A percentile compares a stretch with the other conserved stretches of the same genome.
phyloP scores from a whole-genome alignment of 2,888 invertebrate species.

The Megaustenia siamemsis region DNA sequence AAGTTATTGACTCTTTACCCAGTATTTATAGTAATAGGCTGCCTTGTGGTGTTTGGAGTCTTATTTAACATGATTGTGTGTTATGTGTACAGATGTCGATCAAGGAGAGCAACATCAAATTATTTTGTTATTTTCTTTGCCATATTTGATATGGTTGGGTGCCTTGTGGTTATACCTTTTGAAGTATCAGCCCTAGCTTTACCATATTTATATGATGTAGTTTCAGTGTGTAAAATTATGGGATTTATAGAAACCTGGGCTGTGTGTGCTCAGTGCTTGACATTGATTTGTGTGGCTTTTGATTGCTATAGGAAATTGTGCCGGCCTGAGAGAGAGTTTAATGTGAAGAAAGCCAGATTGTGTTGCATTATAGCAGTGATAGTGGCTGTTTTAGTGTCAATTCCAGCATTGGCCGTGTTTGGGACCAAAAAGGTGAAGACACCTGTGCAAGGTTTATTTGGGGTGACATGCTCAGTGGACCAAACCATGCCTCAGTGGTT shows the following conservation, averaged over 20 bases:
- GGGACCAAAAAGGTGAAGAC: slow-evolving; percentile 63
- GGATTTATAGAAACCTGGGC: slow-evolving; percentile 67
- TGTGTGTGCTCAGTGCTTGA: slow-evolving; percentile 67
- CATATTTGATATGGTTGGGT: slow-evolving; percentile 67
- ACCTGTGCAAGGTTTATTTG: slow-evolving; percentile 54
- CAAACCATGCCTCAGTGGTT: slow-evolving; percentile 58
- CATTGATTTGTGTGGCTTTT: slow-evolving; percentile 69
- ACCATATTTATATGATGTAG: slow-evolving; percentile 64
- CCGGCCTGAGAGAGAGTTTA: slow-evolving; percentile 66
- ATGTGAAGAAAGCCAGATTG: slow-evolving; percentile 63
- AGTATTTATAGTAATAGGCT: slow-evolving; percentile 62
- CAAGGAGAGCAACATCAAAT: slow-evolving; percentile 68
- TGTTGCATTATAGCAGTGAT: slow-evolving; percentile 62
- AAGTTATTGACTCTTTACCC: slow-evolving; percentile 63
- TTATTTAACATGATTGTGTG: slow-evolving; percentile 69
- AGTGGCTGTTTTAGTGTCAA: slow-evolving; percentile 62
- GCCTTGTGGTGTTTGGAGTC: slow-evolving; percentile 64
- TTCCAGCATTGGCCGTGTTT: slow-evolving; percentile 67
- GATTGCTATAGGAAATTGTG: slow-evolving; percentile 71
- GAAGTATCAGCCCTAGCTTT: slow-evolving; percentile 67
- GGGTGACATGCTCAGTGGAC: slow-evolving; percentile 67
- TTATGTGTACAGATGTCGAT: slow-evolving; percentile 68
- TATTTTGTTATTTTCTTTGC: slow-evolving; percentile 71
- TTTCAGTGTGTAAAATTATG: slow-evolving; percentile 67
- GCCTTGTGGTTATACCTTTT: slow-evolving; percentile 66